These are phyloP conservation scores for Neolamprologus variostigma DNA, from an alignment of 2,113 vertebrate genomes.

Conservation along the genomic window DNA sequence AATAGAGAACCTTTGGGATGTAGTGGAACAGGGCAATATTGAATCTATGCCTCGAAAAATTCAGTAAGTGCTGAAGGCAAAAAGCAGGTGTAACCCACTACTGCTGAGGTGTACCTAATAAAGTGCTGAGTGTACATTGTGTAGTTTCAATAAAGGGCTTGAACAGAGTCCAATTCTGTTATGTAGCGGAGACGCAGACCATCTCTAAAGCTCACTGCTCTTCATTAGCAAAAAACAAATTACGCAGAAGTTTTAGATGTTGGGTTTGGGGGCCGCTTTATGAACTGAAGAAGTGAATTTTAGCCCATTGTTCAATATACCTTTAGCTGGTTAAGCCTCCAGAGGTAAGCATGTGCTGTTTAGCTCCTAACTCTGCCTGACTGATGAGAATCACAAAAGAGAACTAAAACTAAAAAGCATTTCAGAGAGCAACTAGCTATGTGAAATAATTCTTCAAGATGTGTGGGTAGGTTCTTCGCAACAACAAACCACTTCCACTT, in stretches of 20 bases:
- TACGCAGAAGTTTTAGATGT: background rate
- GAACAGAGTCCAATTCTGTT: background rate
- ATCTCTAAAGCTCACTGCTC: background rate
- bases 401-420: accelerated
- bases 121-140: background rate
- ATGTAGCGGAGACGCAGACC: background rate
- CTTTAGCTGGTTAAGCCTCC: background rate
- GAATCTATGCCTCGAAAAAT: background rate
- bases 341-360: background rate
- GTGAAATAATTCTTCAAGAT: background rate
- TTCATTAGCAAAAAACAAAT: background rate
- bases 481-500: background rate
- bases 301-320: background rate
- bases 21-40: background rate
- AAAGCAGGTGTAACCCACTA: background rate
- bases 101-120: background rate
- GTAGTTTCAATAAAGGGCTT: background rate
- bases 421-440: accelerated
- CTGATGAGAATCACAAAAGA: background rate
- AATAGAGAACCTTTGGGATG: background rate
- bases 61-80: background rate
- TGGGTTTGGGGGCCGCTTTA: background rate
- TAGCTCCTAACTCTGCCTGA: background rate
- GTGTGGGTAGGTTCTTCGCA: background rate
- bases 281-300: background rate